phyloP scores from a whole-genome alignment of 2,888 invertebrate species.

The Agrotis puta region DNA sequence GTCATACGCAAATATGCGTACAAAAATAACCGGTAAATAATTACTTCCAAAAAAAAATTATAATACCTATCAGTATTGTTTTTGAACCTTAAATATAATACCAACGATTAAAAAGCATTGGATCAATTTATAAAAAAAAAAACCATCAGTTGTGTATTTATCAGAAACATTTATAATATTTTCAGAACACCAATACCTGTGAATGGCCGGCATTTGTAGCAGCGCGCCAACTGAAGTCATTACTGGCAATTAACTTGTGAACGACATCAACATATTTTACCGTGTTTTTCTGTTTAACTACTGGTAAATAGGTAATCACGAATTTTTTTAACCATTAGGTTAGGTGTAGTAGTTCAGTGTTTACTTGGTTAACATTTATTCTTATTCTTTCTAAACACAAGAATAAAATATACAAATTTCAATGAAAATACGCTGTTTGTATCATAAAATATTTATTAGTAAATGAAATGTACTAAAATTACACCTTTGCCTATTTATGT shows the following conservation, averaged over 20 bases:
- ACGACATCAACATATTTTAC: constrained; percentile 39
- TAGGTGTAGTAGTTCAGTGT: neutral
- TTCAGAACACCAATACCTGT: constrained; percentile 18
- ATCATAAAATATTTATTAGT: neutral
- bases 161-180: constrained; percentile 35
- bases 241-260: constrained; percentile 51
- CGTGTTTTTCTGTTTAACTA: constrained; percentile 23
- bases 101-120: neutral
- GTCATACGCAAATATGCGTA: too few relatives aligned
- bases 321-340: neutral
- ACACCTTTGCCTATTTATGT: too few relatives aligned
- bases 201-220: constrained; percentile 39
- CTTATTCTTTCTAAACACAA: too few relatives aligned
- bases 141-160: constrained; percentile 10
- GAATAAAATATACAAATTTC: neutral
- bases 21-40: too few relatives aligned
- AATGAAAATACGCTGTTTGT: neutral
- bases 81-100: too few relatives aligned
- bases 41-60: too few relatives aligned
- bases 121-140: neutral
- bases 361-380: neutral
- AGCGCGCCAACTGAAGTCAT: constrained; percentile 36
- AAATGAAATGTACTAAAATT: too few relatives aligned
- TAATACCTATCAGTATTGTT: too few relatives aligned
- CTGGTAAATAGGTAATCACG: neutral